Evolutionary conservation across 2,888 invertebrate species (phyloP), one percentile per base, ranked within the genome.

Genomic region (Eudiplozoon nipponicum): DNA sequence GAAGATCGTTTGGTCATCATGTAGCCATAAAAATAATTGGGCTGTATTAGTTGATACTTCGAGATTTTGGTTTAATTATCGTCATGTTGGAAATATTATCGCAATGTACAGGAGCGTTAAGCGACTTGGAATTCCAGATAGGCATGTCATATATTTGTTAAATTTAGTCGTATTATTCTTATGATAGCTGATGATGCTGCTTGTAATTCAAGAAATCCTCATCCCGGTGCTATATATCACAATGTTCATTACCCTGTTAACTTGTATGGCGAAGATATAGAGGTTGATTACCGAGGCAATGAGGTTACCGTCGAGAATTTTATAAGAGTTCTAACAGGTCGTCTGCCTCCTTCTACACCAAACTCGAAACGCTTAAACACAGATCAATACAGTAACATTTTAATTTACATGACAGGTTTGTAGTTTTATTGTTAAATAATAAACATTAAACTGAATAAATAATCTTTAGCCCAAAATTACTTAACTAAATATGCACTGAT

Each of bases 181-280:
- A 94, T 98, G 94, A 71, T 98, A 47, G 90, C 94, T 1, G 94
- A 98, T 60, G 90, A 94, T 54, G 90, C 94, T 81, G 90, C 94
- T 0, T 98, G 94, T 54, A 94, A 94, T 62, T 72, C 86, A 0
- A 65, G 94, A 46, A 98, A 98, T 62, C 90, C 94, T 0, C 66
- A 80, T 11, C 90, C 94, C 3, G 64, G 61, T 60, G 47, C 38
- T 33, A 84, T 94, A 11, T 94, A 78, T 57, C 94, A 94, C 56
- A 86, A 90, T 61, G 80, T 80, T 15, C 75, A 81, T 57, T 78
- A 90, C 55, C 77, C 84, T 53, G 81, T 86, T 38, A 90, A 98
- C 63, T 81, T 94, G 1, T 98, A 94, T 57, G 90, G 90, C 31
- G 81, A 86, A 60, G 90, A 98, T 64, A 84, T 94, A 3, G 90